Base-by-base conservation (phyloP, 1,140 invertebrate species). In the Aleiodes sp. region DNA sequence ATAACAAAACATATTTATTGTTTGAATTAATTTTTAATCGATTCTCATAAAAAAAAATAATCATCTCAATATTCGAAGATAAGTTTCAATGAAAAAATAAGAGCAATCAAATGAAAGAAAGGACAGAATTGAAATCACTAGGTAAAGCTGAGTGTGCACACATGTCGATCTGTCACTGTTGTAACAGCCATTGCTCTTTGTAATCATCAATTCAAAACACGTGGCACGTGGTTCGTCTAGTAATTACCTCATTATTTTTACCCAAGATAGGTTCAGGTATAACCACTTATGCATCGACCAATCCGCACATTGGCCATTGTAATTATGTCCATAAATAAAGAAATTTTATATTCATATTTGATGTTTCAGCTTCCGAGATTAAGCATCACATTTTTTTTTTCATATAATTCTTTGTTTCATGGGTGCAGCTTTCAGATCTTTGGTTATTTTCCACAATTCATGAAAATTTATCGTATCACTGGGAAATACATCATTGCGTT, bases 211-310 rank as follows among this genome's bases (percentile, higher is more conserved):
- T 72, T 73, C 66, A 43, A 37, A 59, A 46, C 73, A 75, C 59
- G 65, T 56, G n/a, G 43, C 35, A 56, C 75, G 75, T 72, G 75
- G 28, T 61, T 10, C 57, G 75, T 39, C 59, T 76, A 46, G 67
- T 73, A 76, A 77, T 76, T 69, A 69, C 70, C 72, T 75, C 68
- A 76, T 77, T 77, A 65, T 65, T 52, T 21, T 29, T 26, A 14
- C 8, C 37, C 35, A 39, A 39, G 37, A 37, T 33, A 62, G 63
- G 41, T 31, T 19, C 10, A 28, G 21, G 21, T 12, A 37, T 39
- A 10, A 2, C 46, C 21, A 6, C 26, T 52, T 16, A 52, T 52
- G 46, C 46, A 52, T 52, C 46, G 10, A 21, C 12, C 2, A 52
- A 24, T 52, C 21, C 21, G n/a, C n/a, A n/a, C 46, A 52, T 52